Conservation (phyloP, 2,797 vertebrate species). For the Enteromius argenteus region DNA sequence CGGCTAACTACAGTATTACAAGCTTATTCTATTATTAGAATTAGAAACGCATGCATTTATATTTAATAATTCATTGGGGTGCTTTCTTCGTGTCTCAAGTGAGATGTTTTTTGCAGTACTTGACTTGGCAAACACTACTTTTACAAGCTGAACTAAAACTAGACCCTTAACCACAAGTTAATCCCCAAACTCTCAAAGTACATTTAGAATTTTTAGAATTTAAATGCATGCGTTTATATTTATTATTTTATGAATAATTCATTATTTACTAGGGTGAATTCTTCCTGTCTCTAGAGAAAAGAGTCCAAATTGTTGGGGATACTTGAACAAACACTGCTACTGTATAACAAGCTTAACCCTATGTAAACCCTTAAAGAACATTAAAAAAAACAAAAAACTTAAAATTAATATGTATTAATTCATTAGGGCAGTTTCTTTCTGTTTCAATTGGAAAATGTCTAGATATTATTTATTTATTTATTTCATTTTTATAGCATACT, state of each 20-base stretch:
- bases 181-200: neutral
- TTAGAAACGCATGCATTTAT: slow-evolving; percentile 4
- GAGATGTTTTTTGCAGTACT: neutral
- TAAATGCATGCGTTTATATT: neutral
- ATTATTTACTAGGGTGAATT: neutral
- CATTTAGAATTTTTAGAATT: neutral
- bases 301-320: neutral
- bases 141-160: neutral
- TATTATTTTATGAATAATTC: neutral
- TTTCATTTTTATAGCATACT: neutral
- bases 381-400: neutral
- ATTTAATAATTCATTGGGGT: neutral
- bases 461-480: neutral
- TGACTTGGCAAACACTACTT: neutral
- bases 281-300: neutral
- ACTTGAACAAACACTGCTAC: neutral
- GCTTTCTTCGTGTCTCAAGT: neutral
- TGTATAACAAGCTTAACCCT: neutral
- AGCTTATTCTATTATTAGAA: neutral
- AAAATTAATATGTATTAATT: neutral
- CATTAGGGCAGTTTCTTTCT: neutral
- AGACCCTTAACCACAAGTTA: neutral
- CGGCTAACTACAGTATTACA: neutral
- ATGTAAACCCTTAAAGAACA: neutral
- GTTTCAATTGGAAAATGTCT: neutral